phyloP scores from a whole-genome alignment of 1,140 invertebrate genomes.

The Drosophila ananassae region DNA sequence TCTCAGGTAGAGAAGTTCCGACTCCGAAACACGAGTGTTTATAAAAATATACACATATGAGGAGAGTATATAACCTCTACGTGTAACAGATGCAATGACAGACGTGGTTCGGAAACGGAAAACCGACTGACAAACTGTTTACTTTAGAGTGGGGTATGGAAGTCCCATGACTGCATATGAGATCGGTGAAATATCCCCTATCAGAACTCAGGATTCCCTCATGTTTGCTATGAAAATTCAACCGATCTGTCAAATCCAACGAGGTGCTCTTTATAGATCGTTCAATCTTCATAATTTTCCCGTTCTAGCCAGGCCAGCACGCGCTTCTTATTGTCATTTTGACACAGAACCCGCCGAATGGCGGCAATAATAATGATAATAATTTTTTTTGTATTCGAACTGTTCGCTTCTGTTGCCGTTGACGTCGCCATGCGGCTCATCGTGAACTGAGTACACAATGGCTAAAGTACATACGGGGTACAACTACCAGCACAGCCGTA shows the following conservation, averaged over 20 bases:
- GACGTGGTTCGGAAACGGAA: slow-evolving; percentile 8
- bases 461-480: slow-evolving; percentile 73
- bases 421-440: slow-evolving; percentile 62
- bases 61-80: slow-evolving; percentile 6
- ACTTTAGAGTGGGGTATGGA: too few species aligned
- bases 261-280: slow-evolving; percentile 8
- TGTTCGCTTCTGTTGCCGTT: slow-evolving; percentile 42
- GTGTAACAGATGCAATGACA: slow-evolving; percentile 18
- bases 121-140: background rate
- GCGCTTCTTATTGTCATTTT: slow-evolving; percentile 31
- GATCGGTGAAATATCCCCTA: too few species aligned
- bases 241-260: background rate
- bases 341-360: slow-evolving; percentile 28
- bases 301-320: slow-evolving; percentile 24
- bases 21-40: slow-evolving; percentile 26
- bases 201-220: too few species aligned
- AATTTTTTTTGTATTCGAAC: slow-evolving; percentile 45
- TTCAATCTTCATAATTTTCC: slow-evolving; percentile 25
- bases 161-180: background rate
- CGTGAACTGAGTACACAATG: slow-evolving; percentile 80
- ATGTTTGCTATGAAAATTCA: background rate
- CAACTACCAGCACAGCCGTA: slow-evolving; percentile 37
- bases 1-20: slow-evolving; percentile 28
- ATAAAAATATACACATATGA: slow-evolving; percentile 10
- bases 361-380: slow-evolving; percentile 42